Evolutionary conservation across 2,888 invertebrate genomes (phyloP), one percentile per base, ranked within the genome.

Genomic region (Dicranocentrus wangi): DNA sequence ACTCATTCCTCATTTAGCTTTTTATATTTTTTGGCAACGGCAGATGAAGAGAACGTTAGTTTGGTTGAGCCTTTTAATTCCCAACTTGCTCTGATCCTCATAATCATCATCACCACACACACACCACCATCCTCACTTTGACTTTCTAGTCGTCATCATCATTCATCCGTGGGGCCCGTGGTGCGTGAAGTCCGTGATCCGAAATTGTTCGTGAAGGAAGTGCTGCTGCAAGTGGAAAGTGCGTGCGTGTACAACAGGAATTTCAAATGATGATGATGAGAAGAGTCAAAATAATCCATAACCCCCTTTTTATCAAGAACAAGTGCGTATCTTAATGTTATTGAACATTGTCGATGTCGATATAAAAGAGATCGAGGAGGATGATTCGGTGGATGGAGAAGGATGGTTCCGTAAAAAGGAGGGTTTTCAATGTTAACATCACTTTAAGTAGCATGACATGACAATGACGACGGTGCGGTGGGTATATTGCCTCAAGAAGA

Each of bases 261-360:
- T 32, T 32, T 47, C 15, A 10, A 5, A 47, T 3, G 47, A n/a
- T 47, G 47, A 47, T n/a, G 10, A n/a, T n/a, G n/a, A 15, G 47
- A 55, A 25, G 55, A 55, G 55, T 55, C 13, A 47, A 55, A 55
- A 55, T 55, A 55, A 55, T 55, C 55, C 25, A 55, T 23, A 55
- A 55, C 23, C 60, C 32, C n/a, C n/a, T n/a, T n/a, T 28, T 60
- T 60, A 60, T 27, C 60, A 60, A 27, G 15, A 60, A 28, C 60
- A 60, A 17, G 28, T 27, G 28, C 28, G 27, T 60, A 60, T 60
- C 60, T 60, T 60, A 60, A 60, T 60, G 60, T 27, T 60, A n/a
- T 1, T 60, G 17, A 53, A 21, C 53, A 3, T 53, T 19, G 23
- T 17, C 53, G 53, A 53, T 53, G n/a, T n/a, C n/a, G n/a, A 53